Base-by-base conservation (phyloP, 2,888 invertebrate species). In the Yponomeuta sedellus region DNA sequence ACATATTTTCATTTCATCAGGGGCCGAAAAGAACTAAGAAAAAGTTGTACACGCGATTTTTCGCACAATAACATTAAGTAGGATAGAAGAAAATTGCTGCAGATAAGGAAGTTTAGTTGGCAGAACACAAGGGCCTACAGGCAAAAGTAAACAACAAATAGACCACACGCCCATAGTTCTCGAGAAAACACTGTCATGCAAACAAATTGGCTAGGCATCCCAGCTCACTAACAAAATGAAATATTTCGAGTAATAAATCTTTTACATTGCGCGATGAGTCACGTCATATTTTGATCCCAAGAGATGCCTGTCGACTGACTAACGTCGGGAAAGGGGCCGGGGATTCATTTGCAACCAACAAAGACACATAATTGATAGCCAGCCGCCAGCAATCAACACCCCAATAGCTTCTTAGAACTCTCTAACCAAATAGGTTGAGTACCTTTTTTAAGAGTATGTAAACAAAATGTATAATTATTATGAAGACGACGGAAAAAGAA, bases 211-310 rank as follows among this genome's bases (percentile, higher is more conserved):
- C 28, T n/a, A 3, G 28, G 22, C 4, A 25, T 61, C 34, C 61
- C 16, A 34, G 59, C 11, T 59, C 59, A 22, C 59, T 59, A 12
- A 20, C 19, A 19, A 16, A 66, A 62, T 22, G 40, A 66, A 69
- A 71, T 71, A 71, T 71, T 71, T 68, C 64, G 66, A 70, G 72
- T 70, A 68, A 78, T 81, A 80, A 81, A 80, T 80, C 78, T 75
- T 66, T 66, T 65, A 66, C 72, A 73, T 76, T 72, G 71, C 68
- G 70, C 77, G 70, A 80, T 81, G 74, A 76, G 75, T 79, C 77
- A 81, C 73, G 80, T 77, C 76, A 77, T 76, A 76, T 75, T 75
- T 74, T 74, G 72, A 74, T 79, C 76, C 72, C 74, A 39, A 34
- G 11, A 20, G 57, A 22, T 22, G 59, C 12, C 44, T 59, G 59